Evolutionary conservation across 2,113 vertebrate species (phyloP).

Genomic region (Cardinalis cardinalis): DNA sequence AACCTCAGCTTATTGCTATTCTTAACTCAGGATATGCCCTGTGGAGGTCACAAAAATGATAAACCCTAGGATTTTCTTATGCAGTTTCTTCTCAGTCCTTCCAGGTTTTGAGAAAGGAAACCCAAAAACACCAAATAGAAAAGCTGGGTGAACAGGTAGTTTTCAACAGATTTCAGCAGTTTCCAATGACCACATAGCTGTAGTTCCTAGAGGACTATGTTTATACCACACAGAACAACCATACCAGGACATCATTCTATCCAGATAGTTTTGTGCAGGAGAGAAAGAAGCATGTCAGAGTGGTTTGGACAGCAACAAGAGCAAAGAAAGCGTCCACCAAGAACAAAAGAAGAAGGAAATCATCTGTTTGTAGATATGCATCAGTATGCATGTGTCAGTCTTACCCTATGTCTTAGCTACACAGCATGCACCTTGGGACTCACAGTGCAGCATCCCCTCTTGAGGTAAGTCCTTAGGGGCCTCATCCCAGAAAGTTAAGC

Average conservation of each 20-base stretch:
- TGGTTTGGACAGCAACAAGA: background rate
- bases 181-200: background rate
- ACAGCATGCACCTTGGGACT: background rate
- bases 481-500: background rate
- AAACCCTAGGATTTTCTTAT: background rate
- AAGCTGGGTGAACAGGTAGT: background rate
- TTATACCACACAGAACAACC: background rate
- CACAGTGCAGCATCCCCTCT: background rate
- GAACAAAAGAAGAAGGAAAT: background rate
- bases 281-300: background rate
- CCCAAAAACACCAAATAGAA: background rate
- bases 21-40: background rate
- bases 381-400: background rate
- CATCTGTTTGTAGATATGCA: background rate
- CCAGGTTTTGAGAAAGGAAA: background rate
- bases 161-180: background rate
- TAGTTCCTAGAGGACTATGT: background rate
- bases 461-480: background rate
- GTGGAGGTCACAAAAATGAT: background rate
- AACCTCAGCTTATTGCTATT: background rate
- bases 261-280: fast-evolving
- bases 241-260: background rate
- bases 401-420: background rate
- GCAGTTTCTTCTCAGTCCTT: background rate
- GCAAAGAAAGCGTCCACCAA: background rate